These are phyloP conservation scores for Reticulitermes lucifugus DNA, from an alignment of 2,888 invertebrate species.

Conservation along the genomic window DNA sequence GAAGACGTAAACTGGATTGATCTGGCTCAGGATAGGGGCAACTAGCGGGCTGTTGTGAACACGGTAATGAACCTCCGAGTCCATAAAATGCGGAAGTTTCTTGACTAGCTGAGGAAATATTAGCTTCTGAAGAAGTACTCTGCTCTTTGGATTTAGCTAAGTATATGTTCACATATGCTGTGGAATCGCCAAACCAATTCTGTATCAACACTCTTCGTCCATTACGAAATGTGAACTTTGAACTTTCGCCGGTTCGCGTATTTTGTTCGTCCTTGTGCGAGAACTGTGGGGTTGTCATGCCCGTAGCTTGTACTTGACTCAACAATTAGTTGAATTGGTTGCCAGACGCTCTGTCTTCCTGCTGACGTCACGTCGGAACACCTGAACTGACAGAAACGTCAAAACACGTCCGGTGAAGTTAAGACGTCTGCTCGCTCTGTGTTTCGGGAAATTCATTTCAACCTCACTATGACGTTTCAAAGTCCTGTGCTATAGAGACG, in stretches of 20 bases:
- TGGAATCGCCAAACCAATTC: too few species aligned
- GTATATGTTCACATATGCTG: too few species aligned
- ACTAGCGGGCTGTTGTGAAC: too few species aligned
- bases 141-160: too few species aligned
- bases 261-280: background rate
- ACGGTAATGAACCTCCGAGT: too few species aligned
- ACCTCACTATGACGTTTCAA: background rate
- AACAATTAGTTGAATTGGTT: constrained; percentile 6
- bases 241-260: background rate
- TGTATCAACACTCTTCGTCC: too few species aligned
- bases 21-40: too few species aligned
- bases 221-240: background rate
- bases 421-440: background rate
- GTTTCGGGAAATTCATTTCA: background rate
- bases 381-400: background rate
- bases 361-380: background rate
- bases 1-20: too few species aligned
- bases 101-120: too few species aligned
- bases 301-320: background rate
- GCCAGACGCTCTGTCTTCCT: too few species aligned
- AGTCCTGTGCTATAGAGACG: background rate
- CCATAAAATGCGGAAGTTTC: too few species aligned
- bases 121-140: too few species aligned
- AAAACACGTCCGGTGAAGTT: background rate
- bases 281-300: background rate